These are phyloP conservation scores for Laupala kohalensis DNA, from an alignment of 1,140 invertebrate species.

Conservation along the genomic window DNA sequence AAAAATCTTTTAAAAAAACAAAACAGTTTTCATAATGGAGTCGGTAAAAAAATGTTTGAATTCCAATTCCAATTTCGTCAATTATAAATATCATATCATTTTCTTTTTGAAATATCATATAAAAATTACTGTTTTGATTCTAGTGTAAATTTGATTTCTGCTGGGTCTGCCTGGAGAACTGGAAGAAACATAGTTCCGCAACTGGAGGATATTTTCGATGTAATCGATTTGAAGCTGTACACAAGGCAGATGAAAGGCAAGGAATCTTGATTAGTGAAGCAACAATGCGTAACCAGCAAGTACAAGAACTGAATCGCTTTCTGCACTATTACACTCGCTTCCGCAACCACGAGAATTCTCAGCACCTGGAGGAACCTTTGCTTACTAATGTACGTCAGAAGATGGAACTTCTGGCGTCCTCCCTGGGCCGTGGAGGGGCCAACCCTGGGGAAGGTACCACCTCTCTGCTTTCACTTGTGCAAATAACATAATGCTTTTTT, in stretches of 20 bases:
- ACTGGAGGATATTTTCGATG: slow-evolving; percentile 64
- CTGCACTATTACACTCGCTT: slow-evolving; percentile 54
- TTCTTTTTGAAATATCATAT: neutral
- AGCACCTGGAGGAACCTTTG: slow-evolving; percentile 46
- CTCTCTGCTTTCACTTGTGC: neutral
- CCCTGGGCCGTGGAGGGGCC: slow-evolving; percentile 20
- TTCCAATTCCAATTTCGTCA: too few species aligned
- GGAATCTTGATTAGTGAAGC: slow-evolving; percentile 43
- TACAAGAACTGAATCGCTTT: slow-evolving; percentile 50
- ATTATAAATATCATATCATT: too few species aligned
- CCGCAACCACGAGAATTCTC: slow-evolving; percentile 51
- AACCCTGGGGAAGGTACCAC: neutral
- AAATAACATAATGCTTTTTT: neutral
- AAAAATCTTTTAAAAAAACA: too few species aligned
- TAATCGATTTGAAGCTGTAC: slow-evolving; percentile 52
- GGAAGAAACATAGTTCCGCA: slow-evolving; percentile 58
- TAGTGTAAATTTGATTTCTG: slow-evolving; percentile 65
- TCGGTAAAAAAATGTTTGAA: too few species aligned
- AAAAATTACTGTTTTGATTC: slow-evolving; percentile 21
- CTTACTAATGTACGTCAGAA: slow-evolving; percentile 44
- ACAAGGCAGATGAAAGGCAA: slow-evolving; percentile 49
- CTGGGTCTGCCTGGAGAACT: slow-evolving; percentile 62
- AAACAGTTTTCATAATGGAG: too few species aligned
- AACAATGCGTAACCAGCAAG: slow-evolving; percentile 39
- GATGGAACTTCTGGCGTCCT: slow-evolving; percentile 43